Evolutionary conservation across 2,797 vertebrate species (phyloP).

Genomic region (Decapterus maruadsi): DNA sequence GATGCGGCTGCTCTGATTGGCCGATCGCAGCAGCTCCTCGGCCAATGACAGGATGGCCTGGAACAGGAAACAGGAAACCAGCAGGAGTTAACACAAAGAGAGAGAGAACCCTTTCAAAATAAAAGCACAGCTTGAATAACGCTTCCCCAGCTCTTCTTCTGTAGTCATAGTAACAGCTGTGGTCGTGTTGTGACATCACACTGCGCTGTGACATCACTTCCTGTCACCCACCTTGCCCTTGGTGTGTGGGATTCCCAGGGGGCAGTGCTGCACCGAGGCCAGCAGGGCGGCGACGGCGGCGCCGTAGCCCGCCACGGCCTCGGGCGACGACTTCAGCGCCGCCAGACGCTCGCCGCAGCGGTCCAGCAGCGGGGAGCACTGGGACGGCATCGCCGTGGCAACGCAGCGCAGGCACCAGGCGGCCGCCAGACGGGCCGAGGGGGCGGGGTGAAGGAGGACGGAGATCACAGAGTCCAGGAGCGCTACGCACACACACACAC

Average conservation of each 20-base stretch:
- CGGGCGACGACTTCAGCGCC: constrained; percentile 89
- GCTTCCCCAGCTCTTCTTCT: no score
- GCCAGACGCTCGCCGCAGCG: constrained; percentile 89
- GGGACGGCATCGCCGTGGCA: constrained; percentile 88
- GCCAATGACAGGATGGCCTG: constrained; percentile 90
- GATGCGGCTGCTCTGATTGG: constrained; percentile 91
- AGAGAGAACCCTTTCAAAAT: no score
- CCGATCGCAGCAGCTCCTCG: constrained; percentile 92
- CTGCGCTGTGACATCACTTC: no score
- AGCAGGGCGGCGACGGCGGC: constrained; percentile 91
- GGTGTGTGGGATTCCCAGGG: constrained; percentile 92
- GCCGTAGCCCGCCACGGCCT: constrained; percentile 92
- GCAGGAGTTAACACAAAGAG: no score
- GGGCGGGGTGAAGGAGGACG: constrained; percentile 87
- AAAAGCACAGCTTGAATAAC: no score
- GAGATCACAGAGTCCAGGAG: constrained; percentile 90
- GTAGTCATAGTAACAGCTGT: no score
- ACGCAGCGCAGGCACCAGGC: constrained; percentile 93
- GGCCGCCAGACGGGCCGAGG: constrained; percentile 88
- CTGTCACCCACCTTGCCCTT: constrained; percentile 89
- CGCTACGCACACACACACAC: constrained; percentile 72
- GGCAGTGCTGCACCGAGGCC: constrained; percentile 90
- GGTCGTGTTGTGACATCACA: no score
- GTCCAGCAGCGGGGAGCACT: constrained; percentile 87
- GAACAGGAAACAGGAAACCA: background rate